A percentile compares a stretch with the other conserved stretches of the same genome.
Evolutionary conservation across 2,888 invertebrate genomes (phyloP).

Genomic region (Sipha maydis): DNA sequence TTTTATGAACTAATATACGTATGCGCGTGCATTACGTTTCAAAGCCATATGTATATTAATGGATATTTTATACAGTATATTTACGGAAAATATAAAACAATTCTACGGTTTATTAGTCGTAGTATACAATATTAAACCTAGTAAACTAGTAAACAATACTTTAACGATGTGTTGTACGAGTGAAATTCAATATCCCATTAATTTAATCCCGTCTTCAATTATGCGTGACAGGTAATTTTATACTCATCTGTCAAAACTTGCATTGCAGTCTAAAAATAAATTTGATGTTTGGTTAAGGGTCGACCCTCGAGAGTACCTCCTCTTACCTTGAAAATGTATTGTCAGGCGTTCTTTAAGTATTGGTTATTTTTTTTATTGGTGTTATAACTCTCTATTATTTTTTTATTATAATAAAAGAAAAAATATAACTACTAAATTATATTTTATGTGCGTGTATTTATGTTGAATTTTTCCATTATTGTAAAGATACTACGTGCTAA

Average conservation of each 20-base stretch:
- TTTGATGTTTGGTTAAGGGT: not conserved
- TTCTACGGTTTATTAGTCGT: not conserved
- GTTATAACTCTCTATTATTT: not conserved
- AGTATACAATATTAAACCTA: not conserved
- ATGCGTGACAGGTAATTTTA: conserved; percentile 4
- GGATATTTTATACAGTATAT: not conserved
- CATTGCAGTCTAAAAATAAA: conserved; percentile 16
- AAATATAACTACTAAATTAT: not conserved
- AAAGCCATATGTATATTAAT: not conserved
- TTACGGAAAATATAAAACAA: not conserved
- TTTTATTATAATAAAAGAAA: not conserved
- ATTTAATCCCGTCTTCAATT: not conserved
- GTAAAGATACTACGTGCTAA: not conserved
- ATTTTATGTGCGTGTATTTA: not conserved
- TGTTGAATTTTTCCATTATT: not conserved
- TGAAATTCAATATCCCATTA: not conserved
- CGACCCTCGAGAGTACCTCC: not conserved
- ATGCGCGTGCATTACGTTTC: not conserved
- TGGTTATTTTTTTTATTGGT: not conserved
- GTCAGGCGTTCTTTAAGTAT: not conserved
- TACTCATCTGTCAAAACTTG: not conserved
- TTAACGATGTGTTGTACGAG: not conserved
- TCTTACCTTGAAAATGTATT: not conserved
- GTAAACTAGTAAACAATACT: not conserved
- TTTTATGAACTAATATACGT: not conserved